Base-by-base conservation (phyloP, 2,797 vertebrate genomes). In the Pseudomugil tenellus region DNA sequence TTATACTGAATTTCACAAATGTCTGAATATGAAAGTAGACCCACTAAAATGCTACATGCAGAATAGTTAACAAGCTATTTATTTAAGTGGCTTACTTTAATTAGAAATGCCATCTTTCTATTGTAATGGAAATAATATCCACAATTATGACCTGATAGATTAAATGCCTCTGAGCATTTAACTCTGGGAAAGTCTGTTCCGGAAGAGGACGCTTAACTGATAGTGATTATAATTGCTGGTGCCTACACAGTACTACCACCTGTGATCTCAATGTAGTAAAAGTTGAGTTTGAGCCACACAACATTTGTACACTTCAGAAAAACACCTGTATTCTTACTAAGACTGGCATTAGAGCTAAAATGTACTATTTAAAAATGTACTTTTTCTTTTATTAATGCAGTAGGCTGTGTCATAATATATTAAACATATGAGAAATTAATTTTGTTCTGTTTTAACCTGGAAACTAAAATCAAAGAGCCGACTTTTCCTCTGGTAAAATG, bases 1-100 rank as follows among this genome's bases (percentile, higher is more conserved):
- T 77, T 67, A 71, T 56, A 29, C 66, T n/a, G 56, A 59, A 62
- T 76, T 64, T 61, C 58, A 69, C 46, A n/a, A 51, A 23, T 6
- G 17, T 65, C 31, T 62, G 55, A 54, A 66, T 58, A 61, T 32
- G 3, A 49, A 79, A 72, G 26, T 67, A 26, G 11, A 21, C 14
- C 23, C 39, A 58, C 63, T 53, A 68, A 76, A 63, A 58, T 56
- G 39, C 34, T 16, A 32, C 31, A 64, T 4, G 23, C 26, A 32
- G 32, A 39, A 54, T 70, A 67, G 58, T 74, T 67, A 69, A 67
- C 37, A 63, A 29, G 56, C 5, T 4, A 11, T 69, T 64, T 68
- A n/a, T 67, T 74, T 41, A 32, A 10, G 16, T 21, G 32, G 23
- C 41, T 19, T 19, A 46, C 39, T 66, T 49, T 23, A 55, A 61